Evolutionary conservation across 2,113 vertebrate species (phyloP).

Genomic region (Brachyhypopomus occidentalis): DNA sequence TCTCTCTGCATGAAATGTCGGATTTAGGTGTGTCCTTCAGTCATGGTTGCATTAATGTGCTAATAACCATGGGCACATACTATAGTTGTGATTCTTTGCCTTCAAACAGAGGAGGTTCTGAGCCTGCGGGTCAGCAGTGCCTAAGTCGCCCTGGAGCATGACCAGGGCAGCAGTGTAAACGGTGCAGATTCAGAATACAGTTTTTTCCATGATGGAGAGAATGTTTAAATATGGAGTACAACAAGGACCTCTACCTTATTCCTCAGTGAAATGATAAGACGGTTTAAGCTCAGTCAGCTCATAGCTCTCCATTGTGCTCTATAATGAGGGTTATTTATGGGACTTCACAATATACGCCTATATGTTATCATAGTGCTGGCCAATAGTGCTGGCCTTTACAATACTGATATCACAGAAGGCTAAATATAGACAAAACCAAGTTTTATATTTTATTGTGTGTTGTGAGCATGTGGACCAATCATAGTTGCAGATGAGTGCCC

Average conservation of each 20-base stretch:
- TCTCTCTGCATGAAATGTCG: neutral
- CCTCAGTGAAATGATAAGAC: neutral
- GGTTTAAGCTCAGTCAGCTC: too few species aligned
- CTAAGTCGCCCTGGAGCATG: constrained; percentile 7
- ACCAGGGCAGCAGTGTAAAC: constrained; percentile 3
- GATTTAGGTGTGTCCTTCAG: neutral
- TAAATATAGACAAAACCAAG: too few species aligned
- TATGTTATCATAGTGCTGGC: too few species aligned
- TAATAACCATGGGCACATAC: neutral
- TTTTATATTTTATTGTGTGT: too few species aligned
- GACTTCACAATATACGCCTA: too few species aligned
- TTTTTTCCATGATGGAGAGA: neutral
- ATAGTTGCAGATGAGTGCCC: too few species aligned
- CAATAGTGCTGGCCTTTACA: too few species aligned
- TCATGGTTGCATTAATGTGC: constrained; percentile 32
- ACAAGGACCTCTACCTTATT: neutral
- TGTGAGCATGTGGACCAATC: too few species aligned
- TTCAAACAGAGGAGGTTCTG: neutral
- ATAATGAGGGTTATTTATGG: too few species aligned
- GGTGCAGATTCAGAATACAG: neutral
- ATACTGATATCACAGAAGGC: too few species aligned
- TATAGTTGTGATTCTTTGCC: neutral
- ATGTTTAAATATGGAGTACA: neutral
- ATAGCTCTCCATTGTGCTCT: too few species aligned
- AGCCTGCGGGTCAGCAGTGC: neutral